Percentiles rank a stretch among this genome's conserved stretches.
Evolutionary conservation across 1,140 invertebrate genomes (phyloP).

Genomic region (Drosophila bocki): DNA sequence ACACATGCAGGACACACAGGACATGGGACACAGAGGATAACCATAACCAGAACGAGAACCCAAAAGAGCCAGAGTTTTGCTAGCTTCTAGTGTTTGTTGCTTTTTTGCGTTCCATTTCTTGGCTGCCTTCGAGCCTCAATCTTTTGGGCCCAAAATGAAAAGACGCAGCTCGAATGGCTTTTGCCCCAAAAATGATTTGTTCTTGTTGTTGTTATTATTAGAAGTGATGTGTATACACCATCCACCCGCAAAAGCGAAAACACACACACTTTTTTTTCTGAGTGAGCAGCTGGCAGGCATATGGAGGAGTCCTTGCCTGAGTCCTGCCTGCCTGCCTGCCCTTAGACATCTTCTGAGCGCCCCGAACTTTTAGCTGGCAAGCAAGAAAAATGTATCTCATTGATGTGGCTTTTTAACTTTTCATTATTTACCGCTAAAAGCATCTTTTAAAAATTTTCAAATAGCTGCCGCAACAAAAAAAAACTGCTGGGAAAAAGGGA

Average conservation of each 20-base stretch:
- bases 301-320: constrained; percentile 10
- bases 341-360: constrained; percentile 7
- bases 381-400: constrained; percentile 79
- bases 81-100: constrained; percentile 11
- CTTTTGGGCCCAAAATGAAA: constrained; percentile 28
- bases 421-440: constrained; percentile 85
- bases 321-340: neutral
- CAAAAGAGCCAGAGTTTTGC: constrained; percentile 17
- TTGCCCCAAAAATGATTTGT: constrained; percentile 23
- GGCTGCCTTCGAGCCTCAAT: constrained; percentile 11
- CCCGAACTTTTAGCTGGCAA: constrained; percentile 24
- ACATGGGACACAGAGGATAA: neutral
- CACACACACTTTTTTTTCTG: neutral
- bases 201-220: constrained; percentile 21
- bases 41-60: constrained; percentile 3
- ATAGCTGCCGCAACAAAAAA: constrained; percentile 64
- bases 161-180: constrained; percentile 2
- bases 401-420: constrained; percentile 85
- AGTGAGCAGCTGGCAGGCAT: constrained; percentile 23
- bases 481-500: constrained; percentile 26
- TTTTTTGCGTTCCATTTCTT: constrained; percentile 1
- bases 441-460: constrained; percentile 85
- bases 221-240: constrained; percentile 8
- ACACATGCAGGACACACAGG: neutral
- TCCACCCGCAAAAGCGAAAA: neutral